Conservation (phyloP, 1,140 invertebrate genomes). For the Drosophila takahashii region DNA sequence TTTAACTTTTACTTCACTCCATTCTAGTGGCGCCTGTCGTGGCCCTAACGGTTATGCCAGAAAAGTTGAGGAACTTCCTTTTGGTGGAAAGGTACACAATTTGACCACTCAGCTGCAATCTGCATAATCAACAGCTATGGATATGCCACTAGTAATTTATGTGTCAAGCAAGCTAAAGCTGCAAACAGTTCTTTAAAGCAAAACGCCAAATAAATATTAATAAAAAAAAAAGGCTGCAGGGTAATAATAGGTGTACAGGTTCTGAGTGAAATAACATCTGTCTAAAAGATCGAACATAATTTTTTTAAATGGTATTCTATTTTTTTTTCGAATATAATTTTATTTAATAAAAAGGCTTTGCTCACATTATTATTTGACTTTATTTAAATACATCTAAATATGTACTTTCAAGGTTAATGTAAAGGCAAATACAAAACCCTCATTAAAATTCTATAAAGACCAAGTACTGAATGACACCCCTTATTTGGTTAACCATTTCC, state of each 20-base stretch:
- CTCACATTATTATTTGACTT: no score
- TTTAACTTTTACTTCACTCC: constrained; percentile 35
- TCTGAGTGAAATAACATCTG: neutral
- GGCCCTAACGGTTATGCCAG: constrained; percentile 31
- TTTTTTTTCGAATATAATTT: neutral
- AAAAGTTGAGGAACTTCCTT: constrained; percentile 3
- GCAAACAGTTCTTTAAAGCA: neutral
- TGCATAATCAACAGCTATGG: constrained; percentile 16
- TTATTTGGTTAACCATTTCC: constrained; percentile 22
- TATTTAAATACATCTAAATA: no score
- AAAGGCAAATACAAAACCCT: neutral
- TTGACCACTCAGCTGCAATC: constrained; percentile 18
- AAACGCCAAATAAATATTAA: neutral
- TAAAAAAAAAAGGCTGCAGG: neutral
- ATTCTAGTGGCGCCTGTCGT: constrained; percentile 25
- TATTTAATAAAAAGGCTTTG: no score
- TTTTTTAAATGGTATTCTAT: no score
- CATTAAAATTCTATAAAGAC: no score
- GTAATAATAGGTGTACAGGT: no score
- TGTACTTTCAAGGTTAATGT: neutral
- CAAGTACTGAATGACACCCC: constrained; percentile 17
- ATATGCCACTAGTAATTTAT: constrained; percentile 6
- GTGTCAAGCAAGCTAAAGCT: constrained; percentile 7
- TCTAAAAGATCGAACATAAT: no score
- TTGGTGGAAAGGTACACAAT: neutral